phyloP scores from a whole-genome alignment of 2,113 vertebrate species.

The Loxodonta africana region DNA sequence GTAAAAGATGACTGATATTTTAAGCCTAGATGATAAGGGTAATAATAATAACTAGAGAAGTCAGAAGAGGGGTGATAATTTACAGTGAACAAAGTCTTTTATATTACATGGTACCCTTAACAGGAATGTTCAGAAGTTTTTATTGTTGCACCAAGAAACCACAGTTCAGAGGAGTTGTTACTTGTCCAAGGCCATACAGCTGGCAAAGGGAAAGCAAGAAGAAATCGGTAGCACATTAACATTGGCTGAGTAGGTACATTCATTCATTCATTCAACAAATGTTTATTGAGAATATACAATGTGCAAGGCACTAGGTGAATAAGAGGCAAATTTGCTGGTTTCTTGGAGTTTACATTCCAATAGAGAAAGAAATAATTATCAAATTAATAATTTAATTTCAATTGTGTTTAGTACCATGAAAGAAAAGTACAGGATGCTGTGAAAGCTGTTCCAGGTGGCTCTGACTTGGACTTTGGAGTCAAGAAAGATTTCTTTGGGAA shows the following conservation, averaged over 20 bases:
- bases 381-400: constrained; percentile 49
- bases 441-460: constrained; percentile 27
- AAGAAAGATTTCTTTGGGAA: constrained; percentile 28
- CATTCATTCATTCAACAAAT: not conserved
- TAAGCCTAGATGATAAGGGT: not conserved
- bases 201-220: not conserved
- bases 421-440: constrained; percentile 19
- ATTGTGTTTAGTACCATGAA: constrained; percentile 1
- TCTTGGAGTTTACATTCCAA: not conserved
- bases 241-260: not conserved
- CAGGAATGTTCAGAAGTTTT: not conserved
- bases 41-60: constrained; percentile 35
- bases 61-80: not conserved
- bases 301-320: not conserved
- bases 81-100: not conserved
- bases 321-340: constrained; percentile 22
- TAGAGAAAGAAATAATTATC: constrained; percentile 30
- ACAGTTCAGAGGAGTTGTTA: constrained; percentile 11
- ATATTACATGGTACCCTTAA: not conserved
- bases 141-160: constrained; percentile 25
- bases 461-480: constrained; percentile 13
- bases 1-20: constrained; percentile 24
- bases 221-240: not conserved
- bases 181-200: not conserved
- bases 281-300: not conserved